These are phyloP conservation scores for Thymelicus acteon DNA, from an alignment of 2,888 invertebrate species.

Conservation along the genomic window DNA sequence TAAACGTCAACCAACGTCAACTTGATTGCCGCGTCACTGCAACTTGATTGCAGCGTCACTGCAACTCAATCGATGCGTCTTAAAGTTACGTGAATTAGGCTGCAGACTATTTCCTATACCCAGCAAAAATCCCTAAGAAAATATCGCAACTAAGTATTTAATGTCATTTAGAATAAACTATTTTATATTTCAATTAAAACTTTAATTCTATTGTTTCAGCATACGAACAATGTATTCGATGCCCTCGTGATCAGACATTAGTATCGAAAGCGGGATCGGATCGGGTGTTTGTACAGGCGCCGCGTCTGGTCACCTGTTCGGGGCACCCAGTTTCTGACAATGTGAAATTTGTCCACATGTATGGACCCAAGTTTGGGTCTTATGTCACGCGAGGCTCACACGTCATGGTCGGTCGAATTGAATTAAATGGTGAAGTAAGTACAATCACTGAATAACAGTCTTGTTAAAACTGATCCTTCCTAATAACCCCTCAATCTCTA, in stretches of 20 bases:
- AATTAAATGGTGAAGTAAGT: conserved; percentile 63
- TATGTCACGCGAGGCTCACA: conserved; percentile 71
- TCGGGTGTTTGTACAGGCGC: conserved; percentile 63
- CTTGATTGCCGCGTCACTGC: no score
- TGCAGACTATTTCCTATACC: no score
- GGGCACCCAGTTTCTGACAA: conserved; percentile 57
- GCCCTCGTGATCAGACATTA: conserved; percentile 74
- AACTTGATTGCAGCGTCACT: no score
- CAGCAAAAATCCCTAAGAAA: no score
- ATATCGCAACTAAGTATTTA: no score
- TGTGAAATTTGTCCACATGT: conserved; percentile 63
- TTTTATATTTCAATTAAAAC: background rate
- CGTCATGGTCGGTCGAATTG: conserved; percentile 65
- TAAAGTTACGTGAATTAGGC: no score
- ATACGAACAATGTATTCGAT: conserved; percentile 61
- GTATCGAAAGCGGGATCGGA: conserved; percentile 67
- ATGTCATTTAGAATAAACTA: background rate
- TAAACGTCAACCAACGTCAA: no score
- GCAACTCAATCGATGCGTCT: no score
- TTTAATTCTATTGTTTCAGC: conserved; percentile 1
- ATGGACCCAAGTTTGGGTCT: conserved; percentile 73
- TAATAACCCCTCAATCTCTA: background rate
- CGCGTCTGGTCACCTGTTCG: conserved; percentile 63
- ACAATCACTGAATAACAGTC: background rate
- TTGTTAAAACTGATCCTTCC: no score